phyloP scores from a whole-genome alignment of 1,140 invertebrate genomes.

The Diachasma alloeum region DNA sequence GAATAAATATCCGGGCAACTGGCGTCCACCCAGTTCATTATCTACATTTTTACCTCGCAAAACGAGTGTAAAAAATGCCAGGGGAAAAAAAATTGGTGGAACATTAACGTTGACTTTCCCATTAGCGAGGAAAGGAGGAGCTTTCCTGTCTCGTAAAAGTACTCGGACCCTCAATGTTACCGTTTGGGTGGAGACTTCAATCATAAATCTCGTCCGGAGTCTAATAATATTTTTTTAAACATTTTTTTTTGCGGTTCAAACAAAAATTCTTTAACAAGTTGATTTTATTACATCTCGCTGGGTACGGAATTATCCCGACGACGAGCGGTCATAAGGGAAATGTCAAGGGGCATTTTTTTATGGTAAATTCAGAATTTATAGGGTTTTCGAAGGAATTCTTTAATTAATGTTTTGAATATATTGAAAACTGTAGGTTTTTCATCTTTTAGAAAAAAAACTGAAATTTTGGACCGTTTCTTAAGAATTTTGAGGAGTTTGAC shows the following conservation, averaged over 20 bases:
- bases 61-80: background rate
- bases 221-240: background rate
- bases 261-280: background rate
- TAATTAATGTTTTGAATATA: too few species aligned
- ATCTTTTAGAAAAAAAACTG: too few species aligned
- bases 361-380: too few species aligned
- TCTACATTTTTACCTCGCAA: background rate
- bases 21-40: background rate
- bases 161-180: background rate
- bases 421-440: too few species aligned
- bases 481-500: too few species aligned
- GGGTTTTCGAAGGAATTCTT: too few species aligned
- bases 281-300: too few species aligned
- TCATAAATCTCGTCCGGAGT: background rate
- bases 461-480: too few species aligned
- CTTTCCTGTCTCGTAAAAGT: conserved; percentile 6
- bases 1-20: background rate
- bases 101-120: background rate
- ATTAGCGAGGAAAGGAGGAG: conserved; percentile 4
- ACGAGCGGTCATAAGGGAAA: too few species aligned
- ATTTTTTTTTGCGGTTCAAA: background rate
- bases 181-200: background rate
- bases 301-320: too few species aligned
- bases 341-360: too few species aligned
- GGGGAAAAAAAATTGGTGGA: background rate